phyloP scores from a whole-genome alignment of 1,140 invertebrate genomes.

The Aphis gossypii region DNA sequence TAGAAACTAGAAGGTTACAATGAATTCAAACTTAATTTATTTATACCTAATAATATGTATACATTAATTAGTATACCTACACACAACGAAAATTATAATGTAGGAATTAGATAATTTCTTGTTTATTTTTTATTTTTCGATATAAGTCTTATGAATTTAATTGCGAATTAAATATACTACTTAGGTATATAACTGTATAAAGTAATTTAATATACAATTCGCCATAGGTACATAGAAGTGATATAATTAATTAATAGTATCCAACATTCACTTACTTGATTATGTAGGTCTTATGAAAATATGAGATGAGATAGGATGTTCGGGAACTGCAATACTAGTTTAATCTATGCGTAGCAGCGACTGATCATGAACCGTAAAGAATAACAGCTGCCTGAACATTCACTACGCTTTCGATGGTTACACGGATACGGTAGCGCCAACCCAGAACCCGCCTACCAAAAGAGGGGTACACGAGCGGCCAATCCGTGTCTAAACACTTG shows the following conservation, averaged over 20 bases:
- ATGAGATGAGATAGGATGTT: background rate
- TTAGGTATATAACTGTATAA: no score
- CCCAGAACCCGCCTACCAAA: conserved; percentile 35
- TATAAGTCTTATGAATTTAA: no score
- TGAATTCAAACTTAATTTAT: no score
- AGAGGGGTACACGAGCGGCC: conserved; percentile 42
- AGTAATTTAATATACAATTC: no score
- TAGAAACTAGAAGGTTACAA: no score
- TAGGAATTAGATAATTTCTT: no score
- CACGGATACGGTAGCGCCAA: conserved; percentile 35
- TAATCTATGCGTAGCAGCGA: background rate
- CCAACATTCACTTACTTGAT: background rate
- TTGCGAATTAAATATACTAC: no score
- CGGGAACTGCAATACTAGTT: background rate
- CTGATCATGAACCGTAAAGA: conserved; percentile 35
- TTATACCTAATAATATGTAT: no score
- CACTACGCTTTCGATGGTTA: conserved; percentile 19
- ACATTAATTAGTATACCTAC: no score
- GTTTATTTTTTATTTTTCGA: no score
- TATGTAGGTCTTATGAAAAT: background rate
- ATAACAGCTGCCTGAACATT: conserved; percentile 33
- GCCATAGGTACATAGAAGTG: background rate
- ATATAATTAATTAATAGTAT: background rate
- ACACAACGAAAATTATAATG: no score
- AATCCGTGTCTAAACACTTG: conserved; percentile 46